Conservation (phyloP, 2,888 invertebrate genomes). For the Drosophila neotestacea region DNA sequence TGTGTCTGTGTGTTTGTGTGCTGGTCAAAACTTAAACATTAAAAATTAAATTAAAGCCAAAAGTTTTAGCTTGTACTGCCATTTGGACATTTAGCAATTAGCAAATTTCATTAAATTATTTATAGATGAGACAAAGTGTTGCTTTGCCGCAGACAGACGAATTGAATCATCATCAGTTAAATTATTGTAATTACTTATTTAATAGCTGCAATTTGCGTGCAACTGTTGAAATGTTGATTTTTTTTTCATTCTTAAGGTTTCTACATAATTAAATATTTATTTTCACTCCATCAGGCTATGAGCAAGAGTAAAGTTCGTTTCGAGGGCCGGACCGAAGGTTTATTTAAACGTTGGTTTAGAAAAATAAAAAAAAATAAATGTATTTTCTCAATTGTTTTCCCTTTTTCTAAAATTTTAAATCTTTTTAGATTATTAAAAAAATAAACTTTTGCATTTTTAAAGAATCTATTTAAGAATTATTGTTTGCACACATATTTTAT, state of each 20-base stretch:
- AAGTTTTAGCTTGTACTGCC: constrained; percentile 38
- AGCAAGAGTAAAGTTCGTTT: too few relatives aligned
- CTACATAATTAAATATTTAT: neutral
- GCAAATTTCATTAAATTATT: constrained; percentile 72
- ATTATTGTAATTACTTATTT: constrained; percentile 68
- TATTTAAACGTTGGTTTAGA: too few relatives aligned
- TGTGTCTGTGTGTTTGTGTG: constrained; percentile 14
- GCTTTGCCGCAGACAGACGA: constrained; percentile 27
- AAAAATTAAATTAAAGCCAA: constrained; percentile 71
- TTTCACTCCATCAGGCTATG: too few relatives aligned
- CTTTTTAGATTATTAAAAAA: neutral
- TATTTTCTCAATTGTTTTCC: too few relatives aligned
- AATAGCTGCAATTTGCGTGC: constrained; percentile 57
- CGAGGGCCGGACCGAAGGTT: too few relatives aligned
- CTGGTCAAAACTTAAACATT: constrained; percentile 65
- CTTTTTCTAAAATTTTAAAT: neutral
- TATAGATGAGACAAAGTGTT: constrained; percentile 46
- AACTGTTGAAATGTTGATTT: constrained; percentile 25
- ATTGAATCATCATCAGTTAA: constrained; percentile 34
- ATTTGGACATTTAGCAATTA: constrained; percentile 65
- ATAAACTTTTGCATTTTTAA: too few relatives aligned
- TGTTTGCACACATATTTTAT: too few relatives aligned
- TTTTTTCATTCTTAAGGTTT: constrained; percentile 1
- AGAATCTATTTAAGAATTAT: too few relatives aligned
- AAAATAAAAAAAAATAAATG: too few relatives aligned